These are phyloP conservation scores for Smittia aterrima DNA, from an alignment of 2,888 invertebrate genomes.

Conservation along the genomic window DNA sequence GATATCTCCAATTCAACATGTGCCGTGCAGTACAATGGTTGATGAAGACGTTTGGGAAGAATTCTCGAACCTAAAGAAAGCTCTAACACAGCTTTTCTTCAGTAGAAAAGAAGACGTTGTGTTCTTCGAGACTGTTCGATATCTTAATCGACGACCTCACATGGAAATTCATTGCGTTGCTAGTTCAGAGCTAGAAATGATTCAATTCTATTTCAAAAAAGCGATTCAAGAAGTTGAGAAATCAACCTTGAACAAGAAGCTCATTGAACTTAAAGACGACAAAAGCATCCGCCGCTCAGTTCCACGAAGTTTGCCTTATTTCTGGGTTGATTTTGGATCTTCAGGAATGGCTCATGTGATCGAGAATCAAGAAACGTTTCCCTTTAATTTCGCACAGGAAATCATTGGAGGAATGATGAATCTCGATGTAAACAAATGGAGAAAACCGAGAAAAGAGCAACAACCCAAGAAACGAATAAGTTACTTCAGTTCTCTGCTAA, in stretches of 20 bases:
- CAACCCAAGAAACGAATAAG: constrained; percentile 44
- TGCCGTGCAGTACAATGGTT: constrained; percentile 72
- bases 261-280: constrained; percentile 63
- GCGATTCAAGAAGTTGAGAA: constrained; percentile 95
- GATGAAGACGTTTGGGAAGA: constrained; percentile 96
- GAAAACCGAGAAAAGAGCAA: constrained; percentile 70
- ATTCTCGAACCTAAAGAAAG: constrained; percentile 73
- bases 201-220: constrained; percentile 97
- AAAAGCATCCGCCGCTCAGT: constrained; percentile 74
- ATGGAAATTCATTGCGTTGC: constrained; percentile 89
- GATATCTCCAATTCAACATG: constrained; percentile 80
- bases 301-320: constrained; percentile 93
- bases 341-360: constrained; percentile 96
- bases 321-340: constrained; percentile 90
- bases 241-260: constrained; percentile 93
- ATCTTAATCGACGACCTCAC: constrained; percentile 74
- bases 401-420: constrained; percentile 94
- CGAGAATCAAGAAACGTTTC: constrained; percentile 86
- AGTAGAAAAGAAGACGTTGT: constrained; percentile 74
- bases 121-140: constrained; percentile 85
- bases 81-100: constrained; percentile 74
- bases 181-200: constrained; percentile 77
- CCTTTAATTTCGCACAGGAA: constrained; percentile 89
- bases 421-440: constrained; percentile 80
- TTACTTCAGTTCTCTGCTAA: constrained; percentile 18